phyloP scores from a whole-genome alignment of 2,797 vertebrate genomes.

The Coendou prehensilis region DNA sequence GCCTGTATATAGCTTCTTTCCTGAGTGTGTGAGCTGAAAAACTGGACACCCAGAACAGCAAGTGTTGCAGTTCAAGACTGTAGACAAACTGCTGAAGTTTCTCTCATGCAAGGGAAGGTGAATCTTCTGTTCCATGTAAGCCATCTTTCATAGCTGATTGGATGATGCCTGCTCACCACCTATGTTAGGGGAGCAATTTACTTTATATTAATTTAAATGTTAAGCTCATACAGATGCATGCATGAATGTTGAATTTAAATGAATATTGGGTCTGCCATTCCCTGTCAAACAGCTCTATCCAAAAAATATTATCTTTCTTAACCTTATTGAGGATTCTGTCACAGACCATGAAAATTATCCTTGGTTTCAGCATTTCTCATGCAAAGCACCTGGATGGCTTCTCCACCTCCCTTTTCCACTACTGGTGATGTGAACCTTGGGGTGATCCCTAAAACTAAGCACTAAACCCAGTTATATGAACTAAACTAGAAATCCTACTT shows the following conservation, averaged over 20 bases:
- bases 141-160: not conserved
- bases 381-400: not conserved
- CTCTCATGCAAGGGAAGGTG: too few relatives aligned
- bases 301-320: not conserved
- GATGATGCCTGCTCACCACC: not conserved
- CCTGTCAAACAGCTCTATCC: not conserved
- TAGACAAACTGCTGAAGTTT: not conserved
- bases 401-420: not conserved
- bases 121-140: not conserved
- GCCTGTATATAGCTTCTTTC: not conserved
- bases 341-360: not conserved
- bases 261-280: not conserved
- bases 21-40: not conserved
- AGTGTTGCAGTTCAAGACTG: not conserved
- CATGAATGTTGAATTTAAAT: not conserved
- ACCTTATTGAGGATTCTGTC: not conserved
- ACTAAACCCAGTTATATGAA: not conserved
- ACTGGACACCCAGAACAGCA: not conserved
- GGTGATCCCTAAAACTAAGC: not conserved
- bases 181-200: not conserved
- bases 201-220: not conserved
- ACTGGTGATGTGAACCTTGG: accelerated
- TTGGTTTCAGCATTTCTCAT: not conserved
- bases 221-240: not conserved
- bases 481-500: not conserved